phyloP scores from a whole-genome alignment of 2,888 invertebrate species.

The Pyrgus malvae region DNA sequence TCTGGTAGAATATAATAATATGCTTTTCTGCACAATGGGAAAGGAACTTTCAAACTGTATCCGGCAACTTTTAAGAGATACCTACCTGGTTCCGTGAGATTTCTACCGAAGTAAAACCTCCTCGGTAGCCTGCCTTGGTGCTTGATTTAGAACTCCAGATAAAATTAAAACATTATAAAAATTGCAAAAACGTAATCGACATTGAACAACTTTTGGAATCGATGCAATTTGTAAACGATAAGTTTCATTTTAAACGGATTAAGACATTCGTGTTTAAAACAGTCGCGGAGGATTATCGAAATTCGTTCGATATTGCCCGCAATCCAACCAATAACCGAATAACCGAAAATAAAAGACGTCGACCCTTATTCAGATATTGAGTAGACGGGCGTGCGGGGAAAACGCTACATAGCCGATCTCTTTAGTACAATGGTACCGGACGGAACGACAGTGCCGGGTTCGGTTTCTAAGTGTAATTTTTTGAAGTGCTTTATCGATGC shows the following conservation, averaged over 20 bases:
- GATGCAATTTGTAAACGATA: constrained; percentile 21
- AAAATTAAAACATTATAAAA: not conserved
- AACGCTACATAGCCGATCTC: not conserved
- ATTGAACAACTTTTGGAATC: constrained; percentile 7
- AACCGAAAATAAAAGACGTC: not conserved
- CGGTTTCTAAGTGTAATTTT: too few relatives aligned
- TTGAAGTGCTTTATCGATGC: too few relatives aligned
- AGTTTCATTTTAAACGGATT: constrained; percentile 18
- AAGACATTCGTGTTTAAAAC: constrained; percentile 14
- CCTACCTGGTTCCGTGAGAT: too few relatives aligned
- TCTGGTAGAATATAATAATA: too few relatives aligned
- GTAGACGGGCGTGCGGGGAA: constrained; percentile 2
- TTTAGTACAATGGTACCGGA: too few relatives aligned
- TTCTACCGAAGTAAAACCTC: too few relatives aligned
- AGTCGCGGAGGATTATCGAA: constrained; percentile 15
- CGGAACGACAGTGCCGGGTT: too few relatives aligned
- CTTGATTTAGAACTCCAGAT: too few relatives aligned
- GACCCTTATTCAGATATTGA: not conserved
- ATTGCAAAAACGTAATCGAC: not conserved
- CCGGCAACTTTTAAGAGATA: too few relatives aligned
- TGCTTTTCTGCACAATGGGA: too few relatives aligned
- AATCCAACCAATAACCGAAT: constrained; percentile 12
- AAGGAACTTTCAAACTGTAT: too few relatives aligned
- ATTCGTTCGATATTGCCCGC: constrained; percentile 9
- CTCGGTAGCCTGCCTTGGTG: too few relatives aligned